Percentiles rank a stretch among this genome's conserved stretches.
These are phyloP conservation scores for Rana temporaria DNA, from an alignment of 2,113 vertebrate species.

Conservation along the genomic window DNA sequence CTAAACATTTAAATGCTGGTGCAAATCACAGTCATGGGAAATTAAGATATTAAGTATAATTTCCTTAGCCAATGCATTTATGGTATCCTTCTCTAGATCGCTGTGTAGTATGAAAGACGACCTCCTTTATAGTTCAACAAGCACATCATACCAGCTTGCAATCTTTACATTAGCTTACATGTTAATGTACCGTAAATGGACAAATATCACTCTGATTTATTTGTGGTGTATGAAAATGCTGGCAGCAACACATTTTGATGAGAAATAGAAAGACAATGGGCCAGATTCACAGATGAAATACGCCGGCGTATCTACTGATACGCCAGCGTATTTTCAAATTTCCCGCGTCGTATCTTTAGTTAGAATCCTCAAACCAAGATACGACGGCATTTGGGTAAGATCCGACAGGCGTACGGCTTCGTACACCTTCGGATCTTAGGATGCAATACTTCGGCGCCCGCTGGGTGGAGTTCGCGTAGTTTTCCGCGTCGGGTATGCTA, in stretches of 20 bases:
- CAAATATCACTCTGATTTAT: background rate
- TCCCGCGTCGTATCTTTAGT: no score
- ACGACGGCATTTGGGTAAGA: no score
- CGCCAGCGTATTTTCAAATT: no score
- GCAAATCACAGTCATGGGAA: constrained; percentile 8
- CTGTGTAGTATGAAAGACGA: background rate
- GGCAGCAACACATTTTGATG: background rate
- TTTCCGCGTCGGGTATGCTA: no score
- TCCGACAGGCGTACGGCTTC: no score
- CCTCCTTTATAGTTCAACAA: background rate
- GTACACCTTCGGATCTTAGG: no score
- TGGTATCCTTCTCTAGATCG: background rate
- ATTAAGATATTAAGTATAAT: background rate
- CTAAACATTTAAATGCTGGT: background rate
- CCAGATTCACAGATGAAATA: no score
- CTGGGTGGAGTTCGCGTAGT: no score
- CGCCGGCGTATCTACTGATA: no score
- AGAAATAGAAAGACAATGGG: background rate
- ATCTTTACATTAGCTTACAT: background rate
- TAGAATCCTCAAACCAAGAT: no score
- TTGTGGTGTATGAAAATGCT: background rate
- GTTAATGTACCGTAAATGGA: background rate
- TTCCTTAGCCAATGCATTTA: background rate
- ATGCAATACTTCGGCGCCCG: no score
- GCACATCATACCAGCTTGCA: background rate